These are phyloP conservation scores for Sapajus apella DNA, from an alignment of 2,113 vertebrate species.

Conservation along the genomic window DNA sequence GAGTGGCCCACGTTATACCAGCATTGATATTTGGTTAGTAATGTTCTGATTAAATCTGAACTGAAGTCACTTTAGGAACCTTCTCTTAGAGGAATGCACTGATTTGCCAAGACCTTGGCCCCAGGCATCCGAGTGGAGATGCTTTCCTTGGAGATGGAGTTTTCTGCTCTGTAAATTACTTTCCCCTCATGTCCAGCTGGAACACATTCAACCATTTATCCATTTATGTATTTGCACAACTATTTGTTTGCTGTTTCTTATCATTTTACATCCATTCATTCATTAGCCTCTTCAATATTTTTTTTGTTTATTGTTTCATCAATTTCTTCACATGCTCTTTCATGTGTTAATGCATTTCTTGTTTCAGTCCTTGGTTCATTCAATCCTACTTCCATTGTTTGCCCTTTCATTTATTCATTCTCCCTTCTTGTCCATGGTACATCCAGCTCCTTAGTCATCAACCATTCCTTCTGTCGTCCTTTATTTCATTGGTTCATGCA, in stretches of 20 bases:
- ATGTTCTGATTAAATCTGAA: slow-evolving; percentile 13
- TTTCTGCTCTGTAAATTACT: not conserved
- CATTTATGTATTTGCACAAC: accelerated
- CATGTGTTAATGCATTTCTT: not conserved
- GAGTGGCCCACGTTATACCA: accelerated
- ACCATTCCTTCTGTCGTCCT: not conserved
- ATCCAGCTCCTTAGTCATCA: not conserved
- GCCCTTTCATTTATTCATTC: accelerated
- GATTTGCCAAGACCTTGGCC: not conserved
- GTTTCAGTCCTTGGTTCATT: not conserved
- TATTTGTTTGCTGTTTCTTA: not conserved
- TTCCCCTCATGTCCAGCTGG: not conserved
- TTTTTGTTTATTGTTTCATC: not conserved
- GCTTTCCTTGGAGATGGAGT: no score
- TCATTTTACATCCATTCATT: not conserved
- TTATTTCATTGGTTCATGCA: not conserved
- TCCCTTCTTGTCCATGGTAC: accelerated
- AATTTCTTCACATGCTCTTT: not conserved
- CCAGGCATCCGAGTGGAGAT: not conserved
- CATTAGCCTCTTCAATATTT: not conserved
- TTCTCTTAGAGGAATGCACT: not conserved
- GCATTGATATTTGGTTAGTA: slow-evolving; percentile 49
- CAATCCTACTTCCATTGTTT: not conserved
- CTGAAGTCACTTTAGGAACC: not conserved
- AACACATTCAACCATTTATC: accelerated